Conservation (phyloP, 2,797 vertebrate species). For the Cottoperca gobio region DNA sequence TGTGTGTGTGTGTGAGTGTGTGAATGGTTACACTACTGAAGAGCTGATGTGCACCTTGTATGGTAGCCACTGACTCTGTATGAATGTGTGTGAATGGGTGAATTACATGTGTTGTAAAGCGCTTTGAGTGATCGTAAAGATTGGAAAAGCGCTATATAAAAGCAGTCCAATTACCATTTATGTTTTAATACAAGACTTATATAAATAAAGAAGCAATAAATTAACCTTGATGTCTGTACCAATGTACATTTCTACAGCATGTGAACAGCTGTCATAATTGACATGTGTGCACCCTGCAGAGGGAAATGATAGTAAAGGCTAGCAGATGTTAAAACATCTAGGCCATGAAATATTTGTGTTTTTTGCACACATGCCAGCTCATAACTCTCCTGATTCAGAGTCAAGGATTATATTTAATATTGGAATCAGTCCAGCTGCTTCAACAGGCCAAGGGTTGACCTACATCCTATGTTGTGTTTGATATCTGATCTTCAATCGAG, state of each 20-base stretch:
- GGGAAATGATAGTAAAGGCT: not conserved
- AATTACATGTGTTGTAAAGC: too few relatives aligned
- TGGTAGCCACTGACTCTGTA: too few relatives aligned
- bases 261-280: not conserved
- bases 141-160: too few relatives aligned
- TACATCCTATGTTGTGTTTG: constrained; percentile 40
- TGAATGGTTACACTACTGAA: too few relatives aligned
- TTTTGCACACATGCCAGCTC: constrained; percentile 31
- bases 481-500: constrained; percentile 56
- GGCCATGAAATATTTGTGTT: constrained; percentile 26
- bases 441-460: constrained; percentile 35
- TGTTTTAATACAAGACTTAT: not conserved
- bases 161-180: too few relatives aligned
- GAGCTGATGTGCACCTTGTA: too few relatives aligned
- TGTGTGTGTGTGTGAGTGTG: too few relatives aligned
- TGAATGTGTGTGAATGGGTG: too few relatives aligned
- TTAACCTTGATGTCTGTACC: not conserved
- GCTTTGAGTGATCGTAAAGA: too few relatives aligned
- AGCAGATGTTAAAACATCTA: constrained; percentile 33
- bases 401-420: constrained; percentile 54
- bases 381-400: constrained; percentile 21
- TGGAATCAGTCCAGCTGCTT: constrained; percentile 39
- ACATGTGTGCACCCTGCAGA: not conserved
- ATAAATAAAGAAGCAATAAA: not conserved
- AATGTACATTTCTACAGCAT: not conserved